A percentile compares a stretch with the other conserved stretches of the same genome.
Evolutionary conservation across 2,888 invertebrate genomes (phyloP).

Genomic region (Stenodema calcarata): DNA sequence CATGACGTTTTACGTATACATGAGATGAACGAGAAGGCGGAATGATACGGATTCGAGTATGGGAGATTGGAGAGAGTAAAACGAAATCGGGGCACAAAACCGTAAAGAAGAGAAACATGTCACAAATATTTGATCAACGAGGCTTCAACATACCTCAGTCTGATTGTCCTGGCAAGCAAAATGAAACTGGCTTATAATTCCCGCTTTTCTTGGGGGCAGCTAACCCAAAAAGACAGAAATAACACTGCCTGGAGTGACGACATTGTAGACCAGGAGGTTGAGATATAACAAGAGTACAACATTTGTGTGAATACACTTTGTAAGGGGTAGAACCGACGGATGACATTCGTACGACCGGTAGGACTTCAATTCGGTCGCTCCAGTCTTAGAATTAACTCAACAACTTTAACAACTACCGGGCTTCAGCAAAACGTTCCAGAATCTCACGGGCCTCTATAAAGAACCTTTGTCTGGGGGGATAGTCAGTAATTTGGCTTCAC

Average conservation of each 20-base stretch:
- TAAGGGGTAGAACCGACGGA: no score
- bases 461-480: no score
- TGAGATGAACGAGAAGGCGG: background rate
- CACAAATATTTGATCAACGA: background rate
- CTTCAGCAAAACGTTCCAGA: no score
- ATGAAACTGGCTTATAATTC: conserved; percentile 68
- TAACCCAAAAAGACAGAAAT: conserved; percentile 55
- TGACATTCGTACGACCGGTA: no score
- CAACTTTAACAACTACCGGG: no score
- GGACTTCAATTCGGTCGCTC: no score
- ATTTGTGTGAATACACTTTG: background rate
- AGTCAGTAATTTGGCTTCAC: no score
- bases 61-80: background rate
- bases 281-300: conserved; percentile 44
- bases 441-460: no score
- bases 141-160: conserved; percentile 65
- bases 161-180: conserved; percentile 73
- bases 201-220: conserved; percentile 55
- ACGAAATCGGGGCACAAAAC: background rate
- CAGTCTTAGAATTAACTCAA: no score
- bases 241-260: background rate
- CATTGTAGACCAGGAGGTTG: background rate
- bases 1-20: background rate
- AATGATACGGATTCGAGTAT: background rate
- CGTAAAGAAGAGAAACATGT: background rate